These are phyloP conservation scores for Tenodera sinensis DNA, from an alignment of 2,888 invertebrate species.

Conservation along the genomic window DNA sequence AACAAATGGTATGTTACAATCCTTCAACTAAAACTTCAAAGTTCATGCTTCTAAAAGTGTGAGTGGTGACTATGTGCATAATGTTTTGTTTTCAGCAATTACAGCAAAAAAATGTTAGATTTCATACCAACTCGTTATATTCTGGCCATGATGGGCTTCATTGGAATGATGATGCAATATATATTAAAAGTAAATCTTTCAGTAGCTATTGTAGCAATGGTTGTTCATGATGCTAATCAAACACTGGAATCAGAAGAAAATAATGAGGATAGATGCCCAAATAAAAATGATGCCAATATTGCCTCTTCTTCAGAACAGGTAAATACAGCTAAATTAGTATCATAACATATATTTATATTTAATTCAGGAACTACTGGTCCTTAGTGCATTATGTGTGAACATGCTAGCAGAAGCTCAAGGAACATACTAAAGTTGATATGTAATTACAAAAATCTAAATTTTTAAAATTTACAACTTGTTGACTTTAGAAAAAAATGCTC, in stretches of 20 bases:
- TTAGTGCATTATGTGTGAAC: too few species aligned
- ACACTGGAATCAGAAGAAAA: not conserved
- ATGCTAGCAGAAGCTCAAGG: too few species aligned
- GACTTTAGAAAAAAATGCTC: too few species aligned
- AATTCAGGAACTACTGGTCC: too few species aligned
- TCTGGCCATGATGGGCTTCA: constrained; percentile 12
- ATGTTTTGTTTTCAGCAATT: not conserved
- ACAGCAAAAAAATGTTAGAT: not conserved
- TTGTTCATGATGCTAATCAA: not conserved
- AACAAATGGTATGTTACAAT: too few species aligned
- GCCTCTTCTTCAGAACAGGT: not conserved
- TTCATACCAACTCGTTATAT: constrained; percentile 9
- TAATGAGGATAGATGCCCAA: not conserved
- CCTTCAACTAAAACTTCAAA: not conserved
- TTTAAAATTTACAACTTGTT: too few species aligned
- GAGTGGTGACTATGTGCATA: not conserved
- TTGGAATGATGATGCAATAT: constrained; percentile 7
- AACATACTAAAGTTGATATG: too few species aligned
- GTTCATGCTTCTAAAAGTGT: not conserved
- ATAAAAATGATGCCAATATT: not conserved
- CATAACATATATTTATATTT: too few species aligned
- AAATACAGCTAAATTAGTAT: not conserved
- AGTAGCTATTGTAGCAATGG: constrained; percentile 20
- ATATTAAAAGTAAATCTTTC: constrained; percentile 17
- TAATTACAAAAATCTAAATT: too few species aligned